phyloP scores from a whole-genome alignment of 53 echinoderm and acorn worm species.

The Luidia sarsii region DNA sequence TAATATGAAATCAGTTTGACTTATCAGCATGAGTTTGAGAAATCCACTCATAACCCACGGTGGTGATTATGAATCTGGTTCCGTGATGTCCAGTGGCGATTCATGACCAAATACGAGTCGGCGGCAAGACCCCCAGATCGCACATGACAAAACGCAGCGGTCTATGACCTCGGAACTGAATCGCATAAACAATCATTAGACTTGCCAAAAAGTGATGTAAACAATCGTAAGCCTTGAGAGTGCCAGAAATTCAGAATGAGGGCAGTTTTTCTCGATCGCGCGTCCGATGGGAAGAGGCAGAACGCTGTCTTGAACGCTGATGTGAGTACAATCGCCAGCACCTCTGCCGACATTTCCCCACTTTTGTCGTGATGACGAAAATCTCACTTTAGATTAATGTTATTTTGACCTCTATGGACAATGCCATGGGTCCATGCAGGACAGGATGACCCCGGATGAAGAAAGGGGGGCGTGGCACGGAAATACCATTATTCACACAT shows the following conservation, averaged over 20 bases:
- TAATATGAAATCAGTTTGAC: background rate
- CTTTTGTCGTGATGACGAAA: no score
- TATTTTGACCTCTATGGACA: no score
- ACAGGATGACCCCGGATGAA: no score
- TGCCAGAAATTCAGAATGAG: constrained; percentile 28
- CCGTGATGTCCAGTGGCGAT: background rate
- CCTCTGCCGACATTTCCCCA: no score
- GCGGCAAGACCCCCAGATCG: background rate
- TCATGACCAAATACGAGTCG: background rate
- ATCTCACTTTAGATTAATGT: no score
- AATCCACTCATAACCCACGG: background rate
- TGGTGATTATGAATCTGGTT: constrained; percentile 16
- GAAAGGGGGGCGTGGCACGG: no score
- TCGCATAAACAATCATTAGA: no score
- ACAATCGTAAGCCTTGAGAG: no score
- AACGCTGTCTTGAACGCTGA: constrained; percentile 33
- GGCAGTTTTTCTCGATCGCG: constrained; percentile 41
- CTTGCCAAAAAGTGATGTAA: no score
- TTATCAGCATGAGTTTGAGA: constrained; percentile 11
- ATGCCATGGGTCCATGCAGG: no score
- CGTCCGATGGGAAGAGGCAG: constrained; percentile 36
- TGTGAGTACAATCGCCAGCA: constrained; percentile 20
- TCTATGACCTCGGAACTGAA: no score
- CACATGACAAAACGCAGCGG: background rate
- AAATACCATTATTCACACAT: no score